phyloP scores from a whole-genome alignment of 2,113 vertebrate genomes.

The Menidia beryllina region DNA sequence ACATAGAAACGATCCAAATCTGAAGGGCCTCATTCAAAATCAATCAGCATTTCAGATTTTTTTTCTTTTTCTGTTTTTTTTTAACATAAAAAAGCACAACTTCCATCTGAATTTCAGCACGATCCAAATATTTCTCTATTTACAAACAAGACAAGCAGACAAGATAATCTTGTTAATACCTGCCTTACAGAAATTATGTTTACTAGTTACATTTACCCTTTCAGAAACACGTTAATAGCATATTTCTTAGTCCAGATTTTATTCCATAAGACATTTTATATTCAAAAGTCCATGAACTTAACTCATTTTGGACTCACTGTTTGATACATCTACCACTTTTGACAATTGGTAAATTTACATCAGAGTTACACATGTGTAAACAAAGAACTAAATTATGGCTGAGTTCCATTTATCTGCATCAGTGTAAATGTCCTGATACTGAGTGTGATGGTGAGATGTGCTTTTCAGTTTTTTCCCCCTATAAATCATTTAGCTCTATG shows the following conservation, averaged over 20 bases:
- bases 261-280: constrained; percentile 23
- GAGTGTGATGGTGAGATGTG: not conserved
- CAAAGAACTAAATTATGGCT: constrained; percentile 11
- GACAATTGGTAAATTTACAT: not conserved
- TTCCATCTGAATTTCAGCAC: constrained; percentile 45
- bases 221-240: constrained; percentile 3
- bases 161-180: constrained; percentile 26
- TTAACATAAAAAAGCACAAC: not conserved
- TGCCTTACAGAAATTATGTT: constrained; percentile 17
- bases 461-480: not conserved
- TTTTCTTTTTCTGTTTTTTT: no score
- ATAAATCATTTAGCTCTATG: not conserved
- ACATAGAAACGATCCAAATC: constrained; percentile 10
- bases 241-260: not conserved
- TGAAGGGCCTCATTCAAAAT: constrained; percentile 26
- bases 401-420: constrained; percentile 35
- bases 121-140: constrained; percentile 46
- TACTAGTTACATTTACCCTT: constrained; percentile 18
- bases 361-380: constrained; percentile 1
- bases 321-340: not conserved
- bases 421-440: not conserved
- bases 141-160: constrained; percentile 48
- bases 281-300: not conserved
- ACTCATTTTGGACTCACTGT: not conserved
- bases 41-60: constrained; percentile 2